Evolutionary conservation across 2,113 vertebrate genomes (phyloP), one percentile per base, ranked within the genome.

Genomic region (Corythornis vintsioides): DNA sequence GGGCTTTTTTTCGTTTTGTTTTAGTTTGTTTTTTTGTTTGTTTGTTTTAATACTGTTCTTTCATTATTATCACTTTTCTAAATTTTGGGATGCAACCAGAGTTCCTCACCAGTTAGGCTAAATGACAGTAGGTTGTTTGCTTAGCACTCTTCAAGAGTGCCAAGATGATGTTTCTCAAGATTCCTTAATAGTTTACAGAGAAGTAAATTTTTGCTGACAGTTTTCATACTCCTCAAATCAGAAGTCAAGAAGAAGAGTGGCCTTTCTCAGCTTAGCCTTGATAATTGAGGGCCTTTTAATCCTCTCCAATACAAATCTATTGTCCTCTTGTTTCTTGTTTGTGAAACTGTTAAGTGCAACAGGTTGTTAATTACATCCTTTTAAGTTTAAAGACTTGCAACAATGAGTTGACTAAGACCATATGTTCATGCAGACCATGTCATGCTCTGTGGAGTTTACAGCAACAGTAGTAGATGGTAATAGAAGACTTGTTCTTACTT

Each of bases 61-160:
- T 86, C 21, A 5, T 69, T 81, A 25, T 69, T 69, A n/a, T 75
- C 35, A 60, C 35, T n/a, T 57, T 1, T 40, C n/a, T 35, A 90
- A 78, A 40, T 78, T 35, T 52, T 95, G 35, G 22, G 64, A 70
- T 87, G 20, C 17, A 70, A 13, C 59, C 28, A 63, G 20, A 4
- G 10, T 59, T 95, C 24, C 60, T 90, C 0, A 0, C 25, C 35
- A 64, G 15, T 16, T 53, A 60, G 53, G 21, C 48, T 93, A 61
- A 90, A 75, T 75, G 48, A 81, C 70, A 88, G n/a, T 73, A 92
- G 57, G 43, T 64, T 90, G 64, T 65, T 95, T 93, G 57, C 48
- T 93, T 86, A 73, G 48, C 45, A 24, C 47, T 92, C 63, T 31
- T 57, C 60, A 72, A 90, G 70, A 28, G 8, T 60, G 43, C 45